Base-by-base conservation (phyloP, 2,797 vertebrate genomes). In the Alca torda region DNA sequence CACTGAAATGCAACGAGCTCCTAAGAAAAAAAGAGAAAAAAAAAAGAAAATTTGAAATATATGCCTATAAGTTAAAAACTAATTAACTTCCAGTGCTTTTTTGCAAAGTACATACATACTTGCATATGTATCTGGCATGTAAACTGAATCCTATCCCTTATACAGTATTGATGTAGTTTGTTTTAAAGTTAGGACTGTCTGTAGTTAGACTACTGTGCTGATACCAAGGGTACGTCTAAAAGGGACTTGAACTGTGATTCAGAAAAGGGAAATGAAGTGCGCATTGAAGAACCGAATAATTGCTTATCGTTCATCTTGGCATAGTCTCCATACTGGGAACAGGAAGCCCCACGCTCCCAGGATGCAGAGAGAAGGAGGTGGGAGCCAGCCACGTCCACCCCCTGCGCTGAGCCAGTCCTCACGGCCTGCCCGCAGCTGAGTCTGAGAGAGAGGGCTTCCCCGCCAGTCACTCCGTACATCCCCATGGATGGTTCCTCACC, bases 181-280 rank as follows among this genome's bases (percentile, higher is more conserved):
- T 96, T 95, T 97, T 92, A 94, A 95, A 90, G 84, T 91, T 82
- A 93, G 59, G 83, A 94, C 80, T 94, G 53, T 74, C 76, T 91
- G 43, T 94, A 86, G 78, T 84, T 90, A 81, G 87, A 86, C 70
- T 92, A 23, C 76, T 96, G 77, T 93, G 88, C 79, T 95, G 86
- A 59, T 91, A 73, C 41, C 78, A 87, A 93, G 23, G 90, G 89
- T 97, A 96, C 75, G 4, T 87, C 87, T 90, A 41, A 91, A 97
- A 95, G 72, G 67, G 41, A 95, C 79, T 92, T 92, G 89, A 96
- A 89, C 91, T 95, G 83, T 93, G 94, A 96, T 91, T 45, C 70
- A 89, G 84, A 89, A 94, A 96, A 92, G 77, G 93, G 75, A 97
- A 93, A 94, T 81, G 79, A 95, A 83, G 88, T 91, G 75, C 90